Evolutionary conservation across 2,888 invertebrate species (phyloP), one percentile per base, ranked within the genome.

Genomic region (Rhagonycha lutea): DNA sequence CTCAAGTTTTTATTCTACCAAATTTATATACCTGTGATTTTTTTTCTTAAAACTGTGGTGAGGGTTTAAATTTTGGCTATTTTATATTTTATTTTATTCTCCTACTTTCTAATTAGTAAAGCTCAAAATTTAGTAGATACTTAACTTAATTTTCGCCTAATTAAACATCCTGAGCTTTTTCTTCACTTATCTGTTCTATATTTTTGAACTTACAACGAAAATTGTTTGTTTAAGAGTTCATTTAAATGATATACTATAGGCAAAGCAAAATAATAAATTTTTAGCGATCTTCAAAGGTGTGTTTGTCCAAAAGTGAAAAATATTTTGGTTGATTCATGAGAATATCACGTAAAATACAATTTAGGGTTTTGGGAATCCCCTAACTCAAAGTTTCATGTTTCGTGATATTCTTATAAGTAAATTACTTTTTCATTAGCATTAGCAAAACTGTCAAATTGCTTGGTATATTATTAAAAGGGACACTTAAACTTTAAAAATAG

Each of bases 61-160:
- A 47, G 10, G 24, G 69, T 18, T 47, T 60, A 47, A 18, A 14
- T 69, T 32, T 32, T 69, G 29, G 61, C 60, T 29, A 29, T 61
- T 28, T 67, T 65, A 14, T 28, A 32, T 86, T 79, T 83, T 83
- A 83, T 83, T 80, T 81, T 67, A 47, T 47, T 47, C n/a, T 47
- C 7, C 47, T 47, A 47, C 8, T 47, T n/a, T n/a, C 7, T 47
- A 47, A n/a, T 47, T n/a, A 47, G 47, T n/a, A n/a, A 47, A 47
- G n/a, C 47, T 47, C 47, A n/a, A 47, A 47, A 47, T 47, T 47
- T 47, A n/a, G 47, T 47, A n/a, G 18, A 18, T 18, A 18, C 18
- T n/a, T n/a, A n/a, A 4, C n/a, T 47, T 47, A 47, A 47, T 47
- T 47, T 47, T 47, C 47, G 47, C 47, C n/a, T 47, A 47, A 47